These are phyloP conservation scores for Cyclargus thomasi DNA, from an alignment of 1,140 invertebrate species.

Conservation along the genomic window DNA sequence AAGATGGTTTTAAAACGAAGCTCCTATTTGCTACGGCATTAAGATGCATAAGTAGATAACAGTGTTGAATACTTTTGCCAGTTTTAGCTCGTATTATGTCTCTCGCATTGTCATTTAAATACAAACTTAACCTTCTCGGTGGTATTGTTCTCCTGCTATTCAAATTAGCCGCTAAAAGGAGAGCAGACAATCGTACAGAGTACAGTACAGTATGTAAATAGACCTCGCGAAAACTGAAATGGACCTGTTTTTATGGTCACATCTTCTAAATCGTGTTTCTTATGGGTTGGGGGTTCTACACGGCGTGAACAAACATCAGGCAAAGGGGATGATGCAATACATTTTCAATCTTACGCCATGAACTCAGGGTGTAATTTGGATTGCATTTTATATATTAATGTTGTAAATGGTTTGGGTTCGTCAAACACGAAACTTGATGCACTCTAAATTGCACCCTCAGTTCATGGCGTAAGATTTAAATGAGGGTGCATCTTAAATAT, in stretches of 20 bases:
- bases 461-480: too few relatives aligned
- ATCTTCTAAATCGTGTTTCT: background rate
- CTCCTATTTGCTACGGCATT: background rate
- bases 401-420: too few relatives aligned
- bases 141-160: background rate
- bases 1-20: background rate
- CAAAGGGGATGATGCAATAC: too few relatives aligned
- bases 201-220: background rate
- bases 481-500: too few relatives aligned
- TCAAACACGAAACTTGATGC: too few relatives aligned
- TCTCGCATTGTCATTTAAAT: slow-evolving; percentile 11
- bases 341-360: too few relatives aligned
- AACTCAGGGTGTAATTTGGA: too few relatives aligned
- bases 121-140: background rate
- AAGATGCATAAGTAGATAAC: background rate
- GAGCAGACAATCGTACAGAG: background rate
- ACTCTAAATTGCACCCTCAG: too few relatives aligned
- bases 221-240: background rate
- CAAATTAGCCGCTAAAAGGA: slow-evolving; percentile 1
- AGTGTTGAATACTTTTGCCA: slow-evolving; percentile 1
- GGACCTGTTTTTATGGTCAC: background rate
- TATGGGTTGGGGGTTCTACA: too few relatives aligned
- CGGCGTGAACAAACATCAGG: too few relatives aligned
- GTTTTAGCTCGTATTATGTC: slow-evolving; percentile 9
- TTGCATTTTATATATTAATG: too few relatives aligned